Evolutionary conservation across 2,797 vertebrate genomes (phyloP), one percentile per base, ranked within the genome.

Genomic region (Cirrhinus mrigala): DNA sequence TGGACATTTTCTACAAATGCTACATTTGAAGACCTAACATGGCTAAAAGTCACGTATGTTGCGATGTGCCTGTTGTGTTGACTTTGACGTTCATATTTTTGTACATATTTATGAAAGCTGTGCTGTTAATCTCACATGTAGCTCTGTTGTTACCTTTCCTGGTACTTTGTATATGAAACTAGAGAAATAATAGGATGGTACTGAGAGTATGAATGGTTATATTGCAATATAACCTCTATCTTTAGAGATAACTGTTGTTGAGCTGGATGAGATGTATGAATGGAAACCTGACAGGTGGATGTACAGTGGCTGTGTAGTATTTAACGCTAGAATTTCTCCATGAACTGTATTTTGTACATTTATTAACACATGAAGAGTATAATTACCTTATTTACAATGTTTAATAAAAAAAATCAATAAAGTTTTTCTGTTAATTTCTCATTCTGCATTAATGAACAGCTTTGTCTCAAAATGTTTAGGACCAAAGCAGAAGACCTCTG

Each of bases 81-180:
- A 87, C 58, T 77, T n/a, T 33, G 83, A 64, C 79, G 29, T 83
- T 91, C 88, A 81, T 88, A 90, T 75, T 91, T 89, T 70, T 99
- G 97, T 99, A 98, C 94, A 98, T 98, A 98, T 95, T 96, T 93
- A 93, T 96, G 95, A 96, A 96, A 97, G 89, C 90, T 90, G 91
- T 91, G 91, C 92, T 93, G 93, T 96, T 84, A 94, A 93, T 93
- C 89, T 92, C 91, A 95, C 94, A 93, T 88, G 90, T 94, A 89
- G 92, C 94, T 94, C 92, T 93, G 93, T 95, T 93, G 89, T 93
- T 92, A 92, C 93, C 79, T 89, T 92, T 94, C 70, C 94, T 97
- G 96, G 94, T 97, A 95, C 96, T 95, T 95, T 94, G 94, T 95
- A 93, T 95, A 94, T 95, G 95, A 95, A 94, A 94, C 44, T 89